Base-by-base conservation (phyloP, 2,797 vertebrate genomes). In the Urosaurus nigricauda region DNA sequence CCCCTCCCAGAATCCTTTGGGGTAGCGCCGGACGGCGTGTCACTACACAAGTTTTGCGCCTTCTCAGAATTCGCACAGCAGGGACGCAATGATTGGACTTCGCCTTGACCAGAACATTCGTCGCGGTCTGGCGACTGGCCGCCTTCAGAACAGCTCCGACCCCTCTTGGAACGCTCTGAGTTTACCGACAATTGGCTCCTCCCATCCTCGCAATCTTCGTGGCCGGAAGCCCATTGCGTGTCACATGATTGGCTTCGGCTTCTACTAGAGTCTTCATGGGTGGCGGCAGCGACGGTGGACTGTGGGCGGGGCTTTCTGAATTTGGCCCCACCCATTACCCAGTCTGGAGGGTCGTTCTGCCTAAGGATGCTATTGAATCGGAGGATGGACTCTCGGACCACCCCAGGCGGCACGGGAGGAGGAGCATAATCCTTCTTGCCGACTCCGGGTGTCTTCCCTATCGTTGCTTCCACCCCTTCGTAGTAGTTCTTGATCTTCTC, bases 401-500 rank as follows among this genome's bases (percentile, higher is more conserved):
- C 88, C 0, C 97, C 97, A 0, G 96, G 89, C 2, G 98, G 98
- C 88, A 98, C 97, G 0, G 97, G 95, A 13, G 97, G 97, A 89
- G 96, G 95, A 74, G 97, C 29, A 29, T 32, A 97, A 83, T 96
- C 97, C n/a, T 97, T 95, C 70, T 97, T 94, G 53, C 84, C 90
- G 0, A 73, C 60, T 0, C 35, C 58, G 0, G 77, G 26, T 51
- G 35, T 0, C 63, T 84, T 87, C 93, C 9, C 93, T 0, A 95
- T 32, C 0, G 85, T 24, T n/a, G 6, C 96, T 5, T 96, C 97
- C 0, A 97, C 97, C 0, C 96, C 96, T 21, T 98, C 97, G 11
- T 98, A 98, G 89, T 98, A 98, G 84, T 95, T 98, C 88, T 96
- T 92, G 93, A 97, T 97, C 94, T 96, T 98, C 87, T 98, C 97